Evolutionary conservation across 2,113 vertebrate species (phyloP), one percentile per base, ranked within the genome.

Genomic region (Leptodactylus fuscus): DNA sequence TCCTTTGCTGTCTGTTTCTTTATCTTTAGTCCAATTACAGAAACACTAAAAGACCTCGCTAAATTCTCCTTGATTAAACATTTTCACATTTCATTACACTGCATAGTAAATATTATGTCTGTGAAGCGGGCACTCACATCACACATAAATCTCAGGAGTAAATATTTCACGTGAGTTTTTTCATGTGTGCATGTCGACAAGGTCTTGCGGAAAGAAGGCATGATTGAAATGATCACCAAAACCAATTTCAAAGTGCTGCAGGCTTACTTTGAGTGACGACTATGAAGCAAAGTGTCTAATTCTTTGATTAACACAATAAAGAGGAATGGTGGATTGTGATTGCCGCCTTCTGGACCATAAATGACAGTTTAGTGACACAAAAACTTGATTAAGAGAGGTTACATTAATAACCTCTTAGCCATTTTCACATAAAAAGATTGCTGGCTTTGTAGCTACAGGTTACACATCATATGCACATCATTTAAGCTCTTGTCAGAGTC

Each of bases 191-290:
- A 88, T 89, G 89, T 89, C 91, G 90, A 90, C 90, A 90, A 90
- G 80, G 60, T 91, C 88, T 90, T 79, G 67, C 86, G 67, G 87
- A 91, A 89, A 89, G 81, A 22, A n/a, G 0, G 0, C 55, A 76
- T 93, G 92, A 93, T 91, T 92, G 92, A 93, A 93, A 91, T 90
- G 91, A 92, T 90, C 90, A 90, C 90, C 90, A 90, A 91, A 92
- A 93, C 91, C 92, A 92, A 94, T 92, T 92, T 90, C 90, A 94
- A 91, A 94, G 90, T 88, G 91, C 92, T 94, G 89, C 91, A 91
- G 91, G 93, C 93, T 89, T 60, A 89, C 90, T 83, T 70, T 91
- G 91, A 93, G 90, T 91, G 92, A 93, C 92, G 92, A 89, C 92
- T 91, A 92, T 91, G 93, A 93, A 92, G 91, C 91, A 91, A 92